phyloP scores from a whole-genome alignment of 2,113 vertebrate genomes.

The Meriones unguiculatus region DNA sequence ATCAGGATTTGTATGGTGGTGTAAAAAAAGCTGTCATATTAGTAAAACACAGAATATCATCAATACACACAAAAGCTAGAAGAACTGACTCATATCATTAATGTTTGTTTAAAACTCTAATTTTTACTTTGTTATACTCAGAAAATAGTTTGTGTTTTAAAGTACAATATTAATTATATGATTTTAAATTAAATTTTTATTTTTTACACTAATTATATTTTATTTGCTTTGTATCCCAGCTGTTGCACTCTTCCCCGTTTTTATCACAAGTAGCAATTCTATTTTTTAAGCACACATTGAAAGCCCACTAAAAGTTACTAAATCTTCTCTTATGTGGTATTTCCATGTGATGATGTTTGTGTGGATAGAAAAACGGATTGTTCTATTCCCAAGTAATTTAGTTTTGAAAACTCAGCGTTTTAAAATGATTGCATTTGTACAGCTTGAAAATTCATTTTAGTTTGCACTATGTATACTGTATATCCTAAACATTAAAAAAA shows the following conservation, averaged over 20 bases:
- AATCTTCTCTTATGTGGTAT: neutral
- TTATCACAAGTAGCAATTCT: neutral
- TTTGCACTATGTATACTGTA: neutral
- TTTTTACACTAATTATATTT: no score
- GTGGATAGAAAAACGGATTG: neutral
- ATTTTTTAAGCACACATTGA: neutral
- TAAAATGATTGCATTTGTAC: conserved; percentile 5
- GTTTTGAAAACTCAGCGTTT: conserved; percentile 18
- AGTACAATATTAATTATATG: neutral
- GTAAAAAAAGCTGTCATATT: neutral
- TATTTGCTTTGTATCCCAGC: no score
- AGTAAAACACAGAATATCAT: neutral
- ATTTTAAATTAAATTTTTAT: neutral
- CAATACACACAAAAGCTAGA: neutral
- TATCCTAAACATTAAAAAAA: neutral
- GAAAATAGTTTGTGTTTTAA: neutral
- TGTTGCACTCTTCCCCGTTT: no score
- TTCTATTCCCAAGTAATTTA: neutral
- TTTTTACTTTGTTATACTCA: neutral
- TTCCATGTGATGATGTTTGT: neutral
- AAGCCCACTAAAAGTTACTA: neutral
- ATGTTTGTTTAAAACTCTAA: neutral
- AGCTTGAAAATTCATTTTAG: neutral
- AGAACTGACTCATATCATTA: neutral
- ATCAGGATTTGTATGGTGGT: neutral